Base-by-base conservation (phyloP, 2,113 vertebrate species). In the Carettochelys insculpta region DNA sequence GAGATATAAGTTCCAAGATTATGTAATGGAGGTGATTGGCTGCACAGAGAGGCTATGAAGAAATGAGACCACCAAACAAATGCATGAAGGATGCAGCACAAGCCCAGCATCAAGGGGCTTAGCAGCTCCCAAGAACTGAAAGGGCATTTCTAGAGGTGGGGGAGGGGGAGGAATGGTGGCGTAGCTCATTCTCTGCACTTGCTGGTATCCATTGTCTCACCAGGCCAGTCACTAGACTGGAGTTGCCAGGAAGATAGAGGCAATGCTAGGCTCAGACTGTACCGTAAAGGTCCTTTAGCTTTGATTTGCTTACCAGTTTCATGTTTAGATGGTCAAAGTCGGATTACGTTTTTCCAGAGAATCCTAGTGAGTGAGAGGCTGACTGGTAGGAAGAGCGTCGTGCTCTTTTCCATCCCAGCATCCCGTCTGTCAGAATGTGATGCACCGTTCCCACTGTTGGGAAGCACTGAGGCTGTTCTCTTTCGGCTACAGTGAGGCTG, bases 1-100 rank as follows among this genome's bases (percentile, higher is more conserved):
- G 98, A 98, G 99, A 99, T 96, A 95, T 89, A 25, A 97, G 98
- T 5, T 96, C 98, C 93, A 98, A 97, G 94, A 94, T 97, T 92
- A 92, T 98, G 97, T 98, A 92, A 96, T 83, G 75, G 65, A 87
- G 53, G 8, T 61, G 65, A 77, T 88, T 38, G 61, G 4, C 85
- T 80, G 92, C 85, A 82, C 90, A 89, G 71, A 34, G 94, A 82
- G 94, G 90, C 81, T 76, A 91, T 41, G 86, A 87, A 80, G 11
- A 61, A 77, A 77, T 45, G 13, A 86, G 87, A 65, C 82, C 90
- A 88, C 92, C 1, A 75, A 92, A 90, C 80, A 82, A 88, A 52
- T 50, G 83, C 65, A 2, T 84, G 43, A 90, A 54, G 81, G 68
- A 54, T 80, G 90, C 51, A 52, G 73, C 25, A 0, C 51, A 73